Evolutionary conservation across 2,888 invertebrate genomes (phyloP).

Genomic region (Drosophila melanocephala): DNA sequence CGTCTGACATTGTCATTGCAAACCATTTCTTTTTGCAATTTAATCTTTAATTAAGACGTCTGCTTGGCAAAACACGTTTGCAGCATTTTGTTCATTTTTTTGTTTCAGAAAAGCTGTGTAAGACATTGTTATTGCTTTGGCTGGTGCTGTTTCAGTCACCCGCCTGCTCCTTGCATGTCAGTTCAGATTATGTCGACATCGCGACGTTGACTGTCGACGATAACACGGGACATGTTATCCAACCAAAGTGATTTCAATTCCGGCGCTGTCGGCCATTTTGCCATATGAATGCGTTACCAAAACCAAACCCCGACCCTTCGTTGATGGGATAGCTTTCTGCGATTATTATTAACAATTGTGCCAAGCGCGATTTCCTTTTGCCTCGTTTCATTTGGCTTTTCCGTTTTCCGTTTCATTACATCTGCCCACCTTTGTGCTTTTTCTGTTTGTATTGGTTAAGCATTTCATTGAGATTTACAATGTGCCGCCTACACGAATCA

Average conservation of each 20-base stretch:
- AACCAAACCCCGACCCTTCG: neutral
- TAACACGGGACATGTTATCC: constrained; percentile 64
- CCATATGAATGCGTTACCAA: constrained; percentile 47
- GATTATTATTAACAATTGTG: constrained; percentile 70
- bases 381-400: constrained; percentile 40
- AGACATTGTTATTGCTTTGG: constrained; percentile 1
- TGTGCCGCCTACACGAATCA: constrained; percentile 19
- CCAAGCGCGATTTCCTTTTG: constrained; percentile 53
- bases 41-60: constrained; percentile 59
- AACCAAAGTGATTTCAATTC: constrained; percentile 74
- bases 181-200: constrained; percentile 34
- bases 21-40: constrained; percentile 51
- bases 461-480: constrained; percentile 45
- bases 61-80: constrained; percentile 13
- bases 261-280: constrained; percentile 55
- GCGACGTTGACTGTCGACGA: constrained; percentile 32
- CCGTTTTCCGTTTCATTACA: constrained; percentile 71
- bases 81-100: constrained; percentile 17
- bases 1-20: constrained; percentile 21
- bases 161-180: constrained; percentile 36
- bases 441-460: constrained; percentile 34
- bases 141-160: constrained; percentile 1
- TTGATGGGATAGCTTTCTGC: constrained; percentile 3
- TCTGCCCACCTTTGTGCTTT: constrained; percentile 52
- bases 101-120: neutral